Conservation (phyloP, 2,888 invertebrate genomes). For the Drosophila atripex region DNA sequence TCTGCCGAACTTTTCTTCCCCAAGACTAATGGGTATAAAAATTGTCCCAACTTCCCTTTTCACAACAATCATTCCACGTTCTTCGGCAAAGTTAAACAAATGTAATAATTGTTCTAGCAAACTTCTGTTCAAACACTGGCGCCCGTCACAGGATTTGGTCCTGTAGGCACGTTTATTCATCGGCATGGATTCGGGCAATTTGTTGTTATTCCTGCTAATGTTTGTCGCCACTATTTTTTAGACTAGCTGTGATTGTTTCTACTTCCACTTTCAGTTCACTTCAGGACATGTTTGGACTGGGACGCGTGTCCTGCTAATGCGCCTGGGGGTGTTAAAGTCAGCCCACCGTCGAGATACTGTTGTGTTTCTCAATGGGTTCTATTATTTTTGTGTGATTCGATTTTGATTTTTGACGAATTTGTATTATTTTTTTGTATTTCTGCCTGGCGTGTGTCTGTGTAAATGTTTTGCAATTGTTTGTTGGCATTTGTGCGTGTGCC, state of each 20-base stretch:
- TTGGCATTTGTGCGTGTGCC: conserved; percentile 69
- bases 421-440: conserved; percentile 46
- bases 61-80: conserved; percentile 18
- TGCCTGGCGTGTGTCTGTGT: conserved; percentile 59
- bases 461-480: conserved; percentile 78
- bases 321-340: conserved; percentile 83
- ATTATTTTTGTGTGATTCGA: conserved; percentile 62
- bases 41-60: conserved; percentile 48
- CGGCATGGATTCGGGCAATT: conserved; percentile 74
- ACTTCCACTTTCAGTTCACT: conserved; percentile 26
- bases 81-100: conserved; percentile 72
- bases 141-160: conserved; percentile 27
- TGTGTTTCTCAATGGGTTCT: conserved; percentile 21
- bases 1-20: not conserved
- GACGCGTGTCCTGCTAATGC: conserved; percentile 76
- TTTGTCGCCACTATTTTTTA: conserved; percentile 67
- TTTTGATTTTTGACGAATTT: conserved; percentile 79
- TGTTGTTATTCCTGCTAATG: conserved; percentile 58
- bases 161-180: conserved; percentile 38
- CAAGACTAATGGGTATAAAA: conserved; percentile 17
- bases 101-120: conserved; percentile 77
- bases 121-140: conserved; percentile 74
- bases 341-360: conserved; percentile 8
- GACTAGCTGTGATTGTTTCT: conserved; percentile 67
- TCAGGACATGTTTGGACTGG: conserved; percentile 39